A percentile compares a stretch with the other conserved stretches of the same genome.
phyloP scores from a whole-genome alignment of 2,888 invertebrate genomes.

The Desoria tigrina region DNA sequence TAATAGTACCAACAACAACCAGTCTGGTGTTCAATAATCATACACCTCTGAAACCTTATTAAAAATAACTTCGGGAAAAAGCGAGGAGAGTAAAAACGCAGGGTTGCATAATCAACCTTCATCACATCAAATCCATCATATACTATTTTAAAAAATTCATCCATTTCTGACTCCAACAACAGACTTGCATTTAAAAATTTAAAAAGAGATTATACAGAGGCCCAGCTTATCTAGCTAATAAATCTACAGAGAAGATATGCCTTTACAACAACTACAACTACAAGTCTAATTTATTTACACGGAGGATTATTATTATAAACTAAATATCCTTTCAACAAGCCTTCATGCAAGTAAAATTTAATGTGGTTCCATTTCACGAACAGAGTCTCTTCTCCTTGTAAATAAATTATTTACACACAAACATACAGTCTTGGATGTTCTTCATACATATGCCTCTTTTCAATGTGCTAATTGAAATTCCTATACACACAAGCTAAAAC shows the following conservation, averaged over 20 bases:
- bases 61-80: conserved; percentile 1
- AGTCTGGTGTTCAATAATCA: neutral
- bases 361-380: neutral
- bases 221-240: conserved; percentile 8
- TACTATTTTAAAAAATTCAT: neutral
- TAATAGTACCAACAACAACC: neutral
- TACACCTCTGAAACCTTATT: neutral
- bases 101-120: conserved; percentile 18
- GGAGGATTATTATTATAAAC: too few relatives aligned
- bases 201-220: conserved; percentile 7
- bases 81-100: too few relatives aligned
- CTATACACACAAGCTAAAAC: too few relatives aligned
- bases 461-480: too few relatives aligned
- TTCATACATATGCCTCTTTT: too few relatives aligned
- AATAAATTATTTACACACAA: too few relatives aligned
- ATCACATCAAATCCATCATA: conserved; percentile 3
- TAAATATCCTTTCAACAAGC: too few relatives aligned
- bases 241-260: conserved; percentile 2
- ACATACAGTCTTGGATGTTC: too few relatives aligned
- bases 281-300: neutral
- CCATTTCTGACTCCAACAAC: neutral
- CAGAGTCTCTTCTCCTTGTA: too few relatives aligned
- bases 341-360: conserved; percentile 11
- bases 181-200: conserved; percentile 16
- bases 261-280: neutral